Evolutionary conservation across 2,797 vertebrate genomes (phyloP).

Genomic region (Dendrocincla fuliginosa): DNA sequence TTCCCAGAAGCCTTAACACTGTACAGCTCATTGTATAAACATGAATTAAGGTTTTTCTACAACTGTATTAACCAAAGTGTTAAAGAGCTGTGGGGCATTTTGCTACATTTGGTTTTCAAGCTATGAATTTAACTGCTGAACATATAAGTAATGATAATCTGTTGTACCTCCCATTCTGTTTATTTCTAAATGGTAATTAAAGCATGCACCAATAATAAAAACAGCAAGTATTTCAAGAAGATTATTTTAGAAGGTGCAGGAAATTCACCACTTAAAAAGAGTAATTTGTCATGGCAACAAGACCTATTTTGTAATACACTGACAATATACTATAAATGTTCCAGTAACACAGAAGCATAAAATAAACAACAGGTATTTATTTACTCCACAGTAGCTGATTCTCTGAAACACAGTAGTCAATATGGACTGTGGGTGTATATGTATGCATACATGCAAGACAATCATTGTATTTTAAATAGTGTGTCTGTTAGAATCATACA

Average conservation of each 20-base stretch:
- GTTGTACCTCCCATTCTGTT: slow-evolving; percentile 55
- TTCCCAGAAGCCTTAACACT: neutral
- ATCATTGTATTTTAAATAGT: slow-evolving; percentile 25
- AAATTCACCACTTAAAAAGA: slow-evolving; percentile 38
- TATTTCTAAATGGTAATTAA: slow-evolving; percentile 67
- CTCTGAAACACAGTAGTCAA: neutral
- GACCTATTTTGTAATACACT: neutral
- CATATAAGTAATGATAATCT: slow-evolving; percentile 56
- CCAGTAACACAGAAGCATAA: neutral
- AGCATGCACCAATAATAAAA: slow-evolving; percentile 63
- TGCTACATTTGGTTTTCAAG: slow-evolving; percentile 57
- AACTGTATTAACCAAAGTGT: slow-evolving; percentile 51
- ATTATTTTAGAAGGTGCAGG: slow-evolving; percentile 34
- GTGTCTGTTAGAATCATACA: slow-evolving; percentile 22
- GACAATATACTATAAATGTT: slow-evolving; percentile 10
- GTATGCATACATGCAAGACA: neutral
- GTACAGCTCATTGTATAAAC: slow-evolving; percentile 49
- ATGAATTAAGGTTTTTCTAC: slow-evolving; percentile 60
- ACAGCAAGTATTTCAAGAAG: slow-evolving; percentile 51
- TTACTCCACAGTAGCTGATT: neutral
- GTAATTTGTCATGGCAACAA: slow-evolving; percentile 52
- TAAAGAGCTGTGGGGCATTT: slow-evolving; percentile 59
- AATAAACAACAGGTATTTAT: slow-evolving; percentile 43
- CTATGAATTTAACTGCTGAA: slow-evolving; percentile 56
- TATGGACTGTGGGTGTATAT: neutral